phyloP scores from a whole-genome alignment of 2,797 vertebrate genomes.

The Squalus acanthias region DNA sequence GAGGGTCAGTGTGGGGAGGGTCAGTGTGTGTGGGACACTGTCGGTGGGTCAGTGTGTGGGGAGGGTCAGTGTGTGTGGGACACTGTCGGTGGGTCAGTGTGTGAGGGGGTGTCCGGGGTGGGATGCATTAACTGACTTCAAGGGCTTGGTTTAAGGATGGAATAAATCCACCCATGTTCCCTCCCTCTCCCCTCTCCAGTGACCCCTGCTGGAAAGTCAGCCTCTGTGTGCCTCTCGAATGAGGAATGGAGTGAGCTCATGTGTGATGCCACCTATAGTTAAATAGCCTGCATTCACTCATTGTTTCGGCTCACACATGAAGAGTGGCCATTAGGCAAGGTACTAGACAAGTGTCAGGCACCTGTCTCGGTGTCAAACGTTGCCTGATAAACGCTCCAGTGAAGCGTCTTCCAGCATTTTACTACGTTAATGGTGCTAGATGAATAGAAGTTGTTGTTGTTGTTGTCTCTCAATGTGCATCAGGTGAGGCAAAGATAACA shows the following conservation, averaged over 20 bases:
- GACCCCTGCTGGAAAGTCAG: too few species aligned
- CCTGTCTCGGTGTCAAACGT: too few species aligned
- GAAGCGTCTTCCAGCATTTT: background rate
- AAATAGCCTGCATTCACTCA: background rate
- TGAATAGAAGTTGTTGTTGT: background rate
- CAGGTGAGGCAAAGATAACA: background rate
- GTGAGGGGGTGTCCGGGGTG: slow-evolving; percentile 27
- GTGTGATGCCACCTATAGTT: too few species aligned
- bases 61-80: slow-evolving; percentile 33
- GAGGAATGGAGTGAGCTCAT: background rate
- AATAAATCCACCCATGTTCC: background rate
- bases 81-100: slow-evolving; percentile 46
- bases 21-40: too few species aligned
- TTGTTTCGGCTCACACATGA: background rate
- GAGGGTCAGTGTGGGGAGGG: too few species aligned
- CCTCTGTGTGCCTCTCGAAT: background rate
- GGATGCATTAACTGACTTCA: slow-evolving; percentile 64
- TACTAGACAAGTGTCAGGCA: too few species aligned
- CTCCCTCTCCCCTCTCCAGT: too few species aligned
- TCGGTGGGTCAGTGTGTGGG: too few species aligned
- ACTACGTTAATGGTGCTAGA: too few species aligned
- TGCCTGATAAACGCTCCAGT: too few species aligned
- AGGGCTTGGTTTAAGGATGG: slow-evolving; percentile 60
- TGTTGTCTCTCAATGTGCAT: background rate
- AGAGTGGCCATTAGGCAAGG: too few species aligned